phyloP scores from a whole-genome alignment of 53 echinoderm and acorn worm genomes.

The Zoroaster sp. region DNA sequence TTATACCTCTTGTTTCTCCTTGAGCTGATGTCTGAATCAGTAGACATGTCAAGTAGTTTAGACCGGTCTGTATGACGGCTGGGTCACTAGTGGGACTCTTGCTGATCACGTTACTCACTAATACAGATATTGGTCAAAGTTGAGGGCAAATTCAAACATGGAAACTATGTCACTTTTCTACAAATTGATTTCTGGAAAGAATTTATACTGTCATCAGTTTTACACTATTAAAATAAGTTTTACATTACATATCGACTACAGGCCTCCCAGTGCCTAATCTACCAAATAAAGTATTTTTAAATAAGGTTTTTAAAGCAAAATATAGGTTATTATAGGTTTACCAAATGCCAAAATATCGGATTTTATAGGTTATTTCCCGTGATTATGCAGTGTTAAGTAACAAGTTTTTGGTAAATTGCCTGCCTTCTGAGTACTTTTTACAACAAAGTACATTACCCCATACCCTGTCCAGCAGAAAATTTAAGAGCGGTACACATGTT shows the following conservation, averaged over 20 bases:
- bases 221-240: neutral
- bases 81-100: neutral
- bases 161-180: neutral
- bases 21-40: constrained; percentile 48
- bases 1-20: constrained; percentile 53
- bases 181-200: neutral
- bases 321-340: too few species aligned
- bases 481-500: too few species aligned
- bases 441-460: too few species aligned
- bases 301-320: too few species aligned
- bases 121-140: neutral
- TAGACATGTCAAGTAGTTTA: constrained; percentile 58
- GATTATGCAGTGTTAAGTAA: too few species aligned
- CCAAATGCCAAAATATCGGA: too few species aligned
- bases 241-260: neutral
- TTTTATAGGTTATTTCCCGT: too few species aligned
- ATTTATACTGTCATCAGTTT: neutral
- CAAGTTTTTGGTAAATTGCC: too few species aligned
- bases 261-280: too few species aligned
- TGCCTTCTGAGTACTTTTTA: too few species aligned
- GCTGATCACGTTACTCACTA: constrained; percentile 55
- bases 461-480: too few species aligned
- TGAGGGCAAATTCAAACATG: neutral
- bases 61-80: constrained; percentile 13
- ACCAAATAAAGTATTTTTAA: too few species aligned